A percentile compares a stretch with the other conserved stretches of the same genome.
Evolutionary conservation across 2,888 invertebrate species (phyloP).

Genomic region (Hoplodrina ambigua): DNA sequence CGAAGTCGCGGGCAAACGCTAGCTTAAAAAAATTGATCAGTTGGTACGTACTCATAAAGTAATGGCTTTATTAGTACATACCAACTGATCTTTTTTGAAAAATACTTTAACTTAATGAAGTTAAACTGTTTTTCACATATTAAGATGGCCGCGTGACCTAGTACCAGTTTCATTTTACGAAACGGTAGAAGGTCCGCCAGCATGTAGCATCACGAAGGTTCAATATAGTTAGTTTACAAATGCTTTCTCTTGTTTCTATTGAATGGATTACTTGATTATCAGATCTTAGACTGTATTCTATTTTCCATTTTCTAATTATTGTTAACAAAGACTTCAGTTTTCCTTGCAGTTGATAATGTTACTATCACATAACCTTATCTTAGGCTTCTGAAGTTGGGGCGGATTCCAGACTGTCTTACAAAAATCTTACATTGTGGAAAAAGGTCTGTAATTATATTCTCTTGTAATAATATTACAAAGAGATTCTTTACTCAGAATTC

Average conservation of each 20-base stretch:
- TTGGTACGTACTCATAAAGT: too few species aligned
- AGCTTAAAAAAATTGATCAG: too few species aligned
- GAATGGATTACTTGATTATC: conserved; percentile 37
- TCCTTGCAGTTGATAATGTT: conserved; percentile 16
- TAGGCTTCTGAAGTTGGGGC: not conserved
- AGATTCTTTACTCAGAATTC: not conserved
- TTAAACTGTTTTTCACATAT: too few species aligned
- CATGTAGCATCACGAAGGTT: conserved; percentile 33
- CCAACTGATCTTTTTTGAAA: too few species aligned
- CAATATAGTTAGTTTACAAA: conserved; percentile 14
- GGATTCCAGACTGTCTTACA: not conserved
- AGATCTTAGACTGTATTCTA: conserved; percentile 18
- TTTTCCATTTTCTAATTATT: conserved; percentile 45
- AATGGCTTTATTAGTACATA: too few species aligned
- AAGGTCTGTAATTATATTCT: too few species aligned
- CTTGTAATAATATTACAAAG: too few species aligned
- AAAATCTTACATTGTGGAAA: conserved; percentile 11
- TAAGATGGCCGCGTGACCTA: not conserved
- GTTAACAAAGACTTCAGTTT: conserved; percentile 37
- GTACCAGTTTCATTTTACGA: conserved; percentile 15
- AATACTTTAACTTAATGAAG: too few species aligned
- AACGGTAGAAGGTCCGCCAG: conserved; percentile 9
- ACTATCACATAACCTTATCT: conserved; percentile 27
- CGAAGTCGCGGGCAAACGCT: too few species aligned
- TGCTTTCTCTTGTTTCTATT: conserved; percentile 14